Evolutionary conservation across 2,113 vertebrate genomes (phyloP).

Genomic region (Eptesicus fuscus): DNA sequence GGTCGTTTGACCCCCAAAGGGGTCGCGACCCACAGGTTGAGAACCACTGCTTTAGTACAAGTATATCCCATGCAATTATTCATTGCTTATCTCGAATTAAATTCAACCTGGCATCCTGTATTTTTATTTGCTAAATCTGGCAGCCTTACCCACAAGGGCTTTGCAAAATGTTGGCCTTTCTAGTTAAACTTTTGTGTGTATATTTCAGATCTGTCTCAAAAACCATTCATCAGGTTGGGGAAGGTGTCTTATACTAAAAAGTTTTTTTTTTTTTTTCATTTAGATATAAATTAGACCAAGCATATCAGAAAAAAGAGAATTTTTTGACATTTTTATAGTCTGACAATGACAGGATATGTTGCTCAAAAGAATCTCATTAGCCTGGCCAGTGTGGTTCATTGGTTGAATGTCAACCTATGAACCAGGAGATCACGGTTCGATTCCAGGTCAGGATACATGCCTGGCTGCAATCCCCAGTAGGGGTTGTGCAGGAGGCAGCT

Average conservation of each 20-base stretch:
- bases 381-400: too few species aligned
- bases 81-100: not conserved
- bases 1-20: too few species aligned
- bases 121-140: slow-evolving; percentile 6
- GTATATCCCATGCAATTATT: not conserved
- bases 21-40: too few species aligned
- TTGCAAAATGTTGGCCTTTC: not conserved
- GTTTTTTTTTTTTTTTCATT: not conserved
- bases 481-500: too few species aligned
- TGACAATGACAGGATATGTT: not conserved
- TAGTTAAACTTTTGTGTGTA: not conserved
- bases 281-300: not conserved
- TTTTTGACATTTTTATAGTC: slow-evolving; percentile 31
- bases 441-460: too few species aligned
- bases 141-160: not conserved
- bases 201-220: not conserved
- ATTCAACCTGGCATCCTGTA: not conserved
- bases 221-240: not conserved
- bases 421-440: too few species aligned
- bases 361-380: not conserved
- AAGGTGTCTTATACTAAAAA: not conserved
- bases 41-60: too few species aligned
- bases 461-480: too few species aligned
- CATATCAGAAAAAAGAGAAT: not conserved
- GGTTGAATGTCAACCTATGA: too few species aligned